These are phyloP conservation scores for Cantharis rustica DNA, from an alignment of 2,888 invertebrate genomes.

Conservation along the genomic window DNA sequence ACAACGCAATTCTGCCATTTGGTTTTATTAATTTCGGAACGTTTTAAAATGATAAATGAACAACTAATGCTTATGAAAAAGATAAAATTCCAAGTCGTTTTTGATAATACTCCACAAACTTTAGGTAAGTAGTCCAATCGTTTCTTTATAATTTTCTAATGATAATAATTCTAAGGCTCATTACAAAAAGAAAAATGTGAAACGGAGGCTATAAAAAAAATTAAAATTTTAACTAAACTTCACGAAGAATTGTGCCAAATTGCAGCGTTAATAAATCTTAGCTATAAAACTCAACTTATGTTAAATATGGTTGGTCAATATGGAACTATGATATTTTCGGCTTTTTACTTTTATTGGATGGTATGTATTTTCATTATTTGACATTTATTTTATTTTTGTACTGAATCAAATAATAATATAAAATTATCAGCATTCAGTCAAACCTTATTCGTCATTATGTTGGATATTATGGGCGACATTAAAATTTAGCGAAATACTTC, in stretches of 20 bases:
- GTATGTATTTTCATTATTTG: background rate
- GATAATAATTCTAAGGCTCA: background rate
- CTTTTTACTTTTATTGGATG: background rate
- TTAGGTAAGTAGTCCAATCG: background rate
- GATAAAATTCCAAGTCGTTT: background rate
- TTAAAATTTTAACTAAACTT: background rate
- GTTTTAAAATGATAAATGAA: background rate
- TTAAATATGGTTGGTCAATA: background rate
- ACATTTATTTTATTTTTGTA: no score
- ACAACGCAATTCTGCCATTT: background rate
- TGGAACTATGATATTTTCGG: background rate
- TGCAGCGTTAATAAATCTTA: background rate
- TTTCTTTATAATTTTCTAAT: background rate
- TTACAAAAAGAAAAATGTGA: background rate
- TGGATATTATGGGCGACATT: constrained; percentile 1
- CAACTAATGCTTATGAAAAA: background rate
- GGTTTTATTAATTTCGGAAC: background rate
- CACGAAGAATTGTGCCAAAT: background rate
- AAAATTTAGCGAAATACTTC: background rate
- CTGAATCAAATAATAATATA: background rate
- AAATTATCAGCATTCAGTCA: background rate
- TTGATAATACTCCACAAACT: background rate
- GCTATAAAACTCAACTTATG: background rate
- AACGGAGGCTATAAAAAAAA: background rate
- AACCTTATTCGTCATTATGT: background rate